Base-by-base conservation (phyloP, 2,888 invertebrate species). In the Ischnus inquisitorius region DNA sequence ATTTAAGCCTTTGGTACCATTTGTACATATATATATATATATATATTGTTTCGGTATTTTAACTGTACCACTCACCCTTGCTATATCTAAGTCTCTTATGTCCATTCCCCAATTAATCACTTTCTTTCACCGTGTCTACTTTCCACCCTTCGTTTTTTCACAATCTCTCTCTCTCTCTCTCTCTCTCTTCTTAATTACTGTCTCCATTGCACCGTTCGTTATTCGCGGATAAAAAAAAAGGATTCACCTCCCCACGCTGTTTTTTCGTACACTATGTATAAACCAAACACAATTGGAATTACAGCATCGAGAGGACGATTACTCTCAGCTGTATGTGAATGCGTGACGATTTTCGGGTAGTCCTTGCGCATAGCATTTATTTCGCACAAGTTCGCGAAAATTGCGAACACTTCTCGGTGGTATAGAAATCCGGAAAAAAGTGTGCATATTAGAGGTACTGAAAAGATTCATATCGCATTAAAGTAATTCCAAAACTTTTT, bases 161-260 rank as follows among this genome's bases (percentile, higher is more conserved):
- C 57, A 57, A 34, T 34, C 34, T 34, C 46, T 22, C 46, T 25
- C 43, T 71, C 39, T 65, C 41, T 65, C 41, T 67, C 12, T 67
- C 46, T 51, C 10, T 43, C 57, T 43, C 54, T 67, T 43, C 8
- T 77, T 46, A 57, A 34, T 19, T 22, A 22, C 19, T 16, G 34
- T 72, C 28, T 62, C 62, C 77, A 81, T 57, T 81, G 84, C 81
- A 84, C 79, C 65, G 28, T 79, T 79, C 62, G 39, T 69, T 41
- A 19, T 64, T 43, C 51, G 28, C 16, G 14, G 62, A 41, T 43
- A n/a, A 46, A 71, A 82, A 71, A 57, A 39, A 10, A 43, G 12
- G 14, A 51, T 6, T 22, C 3, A 22, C 10, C 19, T 10, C 25
- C 25, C 14, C 4, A 60, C n/a, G 25, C 25, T 14, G 57, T 28